Evolutionary conservation across 2,797 vertebrate species (phyloP).

Genomic region (Sebastes trivittatus): DNA sequence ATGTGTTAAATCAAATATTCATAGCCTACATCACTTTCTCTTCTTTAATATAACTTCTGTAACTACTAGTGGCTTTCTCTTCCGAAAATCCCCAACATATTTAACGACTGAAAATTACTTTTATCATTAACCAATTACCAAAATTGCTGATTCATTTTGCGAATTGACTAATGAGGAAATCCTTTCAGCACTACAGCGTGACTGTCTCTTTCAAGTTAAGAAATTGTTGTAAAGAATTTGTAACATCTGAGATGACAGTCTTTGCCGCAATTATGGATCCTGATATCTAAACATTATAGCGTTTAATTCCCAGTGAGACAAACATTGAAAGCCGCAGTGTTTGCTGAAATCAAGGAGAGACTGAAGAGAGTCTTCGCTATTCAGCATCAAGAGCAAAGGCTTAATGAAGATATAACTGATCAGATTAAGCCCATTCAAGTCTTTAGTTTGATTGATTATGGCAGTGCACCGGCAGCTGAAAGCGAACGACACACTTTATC

Average conservation of each 20-base stretch:
- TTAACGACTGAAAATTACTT: background rate
- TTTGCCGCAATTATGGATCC: background rate
- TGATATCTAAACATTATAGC: background rate
- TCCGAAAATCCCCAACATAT: background rate
- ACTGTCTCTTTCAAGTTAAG: background rate
- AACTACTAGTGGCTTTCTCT: background rate
- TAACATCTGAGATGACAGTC: background rate
- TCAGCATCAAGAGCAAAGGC: conserved; percentile 1
- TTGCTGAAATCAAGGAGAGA: conserved; percentile 14
- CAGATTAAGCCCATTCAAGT: conserved; percentile 30
- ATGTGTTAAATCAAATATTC: background rate
- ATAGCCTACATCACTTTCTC: background rate
- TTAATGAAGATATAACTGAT: conserved; percentile 42
- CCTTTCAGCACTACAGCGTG: background rate
- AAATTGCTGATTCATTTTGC: background rate
- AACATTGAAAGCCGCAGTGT: background rate
- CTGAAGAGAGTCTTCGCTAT: background rate
- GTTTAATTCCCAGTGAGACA: background rate
- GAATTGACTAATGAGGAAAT: background rate
- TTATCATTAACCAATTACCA: background rate
- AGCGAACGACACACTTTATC: background rate
- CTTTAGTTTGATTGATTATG: conserved; percentile 39
- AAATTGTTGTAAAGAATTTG: background rate
- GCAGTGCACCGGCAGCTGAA: background rate
- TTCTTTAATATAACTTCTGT: background rate